Evolutionary conservation across 2,797 vertebrate genomes (phyloP).

Genomic region (Pangasius mekongensis): DNA sequence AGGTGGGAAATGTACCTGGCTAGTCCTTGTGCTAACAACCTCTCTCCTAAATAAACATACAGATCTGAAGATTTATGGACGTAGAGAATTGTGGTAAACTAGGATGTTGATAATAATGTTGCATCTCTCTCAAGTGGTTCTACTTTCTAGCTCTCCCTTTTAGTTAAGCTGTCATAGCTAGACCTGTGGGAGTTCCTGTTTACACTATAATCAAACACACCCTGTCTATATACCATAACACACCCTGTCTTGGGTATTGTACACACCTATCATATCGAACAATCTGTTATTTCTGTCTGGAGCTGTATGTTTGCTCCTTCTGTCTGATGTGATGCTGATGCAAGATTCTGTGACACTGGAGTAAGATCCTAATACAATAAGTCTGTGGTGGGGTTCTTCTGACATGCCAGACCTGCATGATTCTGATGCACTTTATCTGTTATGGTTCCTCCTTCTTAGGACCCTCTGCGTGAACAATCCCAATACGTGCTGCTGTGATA

Average conservation of each 20-base stretch:
- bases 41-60: background rate
- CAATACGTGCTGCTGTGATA: background rate
- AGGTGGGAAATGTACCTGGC: background rate
- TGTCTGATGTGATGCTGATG: conserved; percentile 7
- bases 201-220: background rate
- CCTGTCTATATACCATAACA: background rate
- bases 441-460: background rate
- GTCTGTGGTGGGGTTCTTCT: background rate
- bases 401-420: background rate
- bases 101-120: background rate
- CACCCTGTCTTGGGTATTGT: background rate
- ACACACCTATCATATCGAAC: background rate
- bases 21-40: background rate
- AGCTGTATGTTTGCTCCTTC: conserved; percentile 3
- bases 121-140: background rate
- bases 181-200: background rate
- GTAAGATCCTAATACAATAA: conserved; percentile 14
- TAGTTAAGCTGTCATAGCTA: background rate
- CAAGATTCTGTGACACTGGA: background rate
- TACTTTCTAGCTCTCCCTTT: background rate
- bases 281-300: conserved; percentile 3
- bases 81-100: background rate
- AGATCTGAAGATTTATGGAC: background rate
- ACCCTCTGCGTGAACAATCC: background rate
- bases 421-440: background rate